Percentiles rank a stretch among this genome's conserved stretches.
Evolutionary conservation across 2,113 vertebrate species (phyloP).

Genomic region (Leiothrix lutea): DNA sequence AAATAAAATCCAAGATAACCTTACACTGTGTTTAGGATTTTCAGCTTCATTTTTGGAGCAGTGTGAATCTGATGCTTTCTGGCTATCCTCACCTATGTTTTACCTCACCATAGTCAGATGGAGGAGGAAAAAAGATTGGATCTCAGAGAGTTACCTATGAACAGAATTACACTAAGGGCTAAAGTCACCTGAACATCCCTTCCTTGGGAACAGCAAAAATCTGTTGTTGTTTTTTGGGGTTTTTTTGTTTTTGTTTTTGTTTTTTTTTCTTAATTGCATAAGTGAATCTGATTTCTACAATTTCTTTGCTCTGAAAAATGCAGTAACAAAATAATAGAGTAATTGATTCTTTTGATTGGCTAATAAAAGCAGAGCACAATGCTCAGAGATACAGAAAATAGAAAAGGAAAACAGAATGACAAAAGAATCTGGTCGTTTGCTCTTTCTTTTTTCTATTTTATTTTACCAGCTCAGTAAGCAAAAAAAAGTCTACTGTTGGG

Average conservation of each 20-base stretch:
- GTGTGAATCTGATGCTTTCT: neutral
- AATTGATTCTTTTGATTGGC: neutral
- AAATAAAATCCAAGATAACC: neutral
- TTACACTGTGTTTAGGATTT: neutral
- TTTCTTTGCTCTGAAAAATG: neutral
- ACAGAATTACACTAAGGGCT: neutral
- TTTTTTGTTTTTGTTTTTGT: neutral
- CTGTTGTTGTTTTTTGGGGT: neutral
- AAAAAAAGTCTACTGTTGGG: neutral
- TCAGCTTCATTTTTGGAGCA: neutral
- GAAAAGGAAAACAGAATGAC: neutral
- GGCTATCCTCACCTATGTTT: neutral
- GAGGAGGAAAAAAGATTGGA: neutral
- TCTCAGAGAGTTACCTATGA: neutral
- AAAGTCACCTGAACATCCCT: neutral
- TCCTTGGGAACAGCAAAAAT: neutral
- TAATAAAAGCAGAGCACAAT: neutral
- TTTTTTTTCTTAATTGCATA: neutral
- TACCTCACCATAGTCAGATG: neutral
- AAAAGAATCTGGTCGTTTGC: neutral
- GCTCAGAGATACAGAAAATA: neutral
- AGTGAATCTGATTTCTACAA: neutral
- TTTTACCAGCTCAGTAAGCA: neutral
- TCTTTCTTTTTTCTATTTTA: neutral
- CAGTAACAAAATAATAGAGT: neutral